Evolutionary conservation across 2,797 vertebrate genomes (phyloP).

Genomic region (Sebastes vulpes): DNA sequence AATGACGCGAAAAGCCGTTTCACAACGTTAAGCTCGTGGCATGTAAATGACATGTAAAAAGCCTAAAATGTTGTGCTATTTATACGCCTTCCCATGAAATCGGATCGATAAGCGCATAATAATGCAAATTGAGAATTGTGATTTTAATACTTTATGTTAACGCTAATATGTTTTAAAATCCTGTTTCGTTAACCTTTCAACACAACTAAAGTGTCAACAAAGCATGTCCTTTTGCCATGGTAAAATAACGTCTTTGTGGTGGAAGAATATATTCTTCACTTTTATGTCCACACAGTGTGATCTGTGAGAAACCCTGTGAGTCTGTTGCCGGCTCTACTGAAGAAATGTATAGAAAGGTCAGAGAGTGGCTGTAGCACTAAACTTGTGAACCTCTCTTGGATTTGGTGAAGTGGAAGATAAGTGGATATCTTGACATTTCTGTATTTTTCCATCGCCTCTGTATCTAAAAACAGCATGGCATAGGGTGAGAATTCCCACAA

Average conservation of each 20-base stretch:
- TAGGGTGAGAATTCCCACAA: conserved; percentile 14
- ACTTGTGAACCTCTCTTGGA: conserved; percentile 34
- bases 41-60: too few species aligned
- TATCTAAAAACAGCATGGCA: conserved; percentile 28
- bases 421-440: conserved; percentile 58
- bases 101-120: neutral
- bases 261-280: neutral
- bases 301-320: neutral
- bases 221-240: neutral
- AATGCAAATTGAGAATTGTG: neutral
- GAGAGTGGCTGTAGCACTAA: conserved; percentile 12
- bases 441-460: conserved; percentile 9
- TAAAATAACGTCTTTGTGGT: neutral
- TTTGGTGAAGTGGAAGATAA: conserved; percentile 52
- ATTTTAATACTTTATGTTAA: neutral
- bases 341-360: conserved; percentile 36
- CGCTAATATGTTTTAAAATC: too few species aligned
- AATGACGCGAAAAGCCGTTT: too few species aligned
- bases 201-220: neutral
- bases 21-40: too few species aligned
- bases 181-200: neutral
- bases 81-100: too few species aligned
- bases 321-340: neutral
- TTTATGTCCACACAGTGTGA: neutral
- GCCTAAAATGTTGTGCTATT: too few species aligned